Evolutionary conservation across 2,113 vertebrate species (phyloP).

Genomic region (Cyprinodon brontotheroides): DNA sequence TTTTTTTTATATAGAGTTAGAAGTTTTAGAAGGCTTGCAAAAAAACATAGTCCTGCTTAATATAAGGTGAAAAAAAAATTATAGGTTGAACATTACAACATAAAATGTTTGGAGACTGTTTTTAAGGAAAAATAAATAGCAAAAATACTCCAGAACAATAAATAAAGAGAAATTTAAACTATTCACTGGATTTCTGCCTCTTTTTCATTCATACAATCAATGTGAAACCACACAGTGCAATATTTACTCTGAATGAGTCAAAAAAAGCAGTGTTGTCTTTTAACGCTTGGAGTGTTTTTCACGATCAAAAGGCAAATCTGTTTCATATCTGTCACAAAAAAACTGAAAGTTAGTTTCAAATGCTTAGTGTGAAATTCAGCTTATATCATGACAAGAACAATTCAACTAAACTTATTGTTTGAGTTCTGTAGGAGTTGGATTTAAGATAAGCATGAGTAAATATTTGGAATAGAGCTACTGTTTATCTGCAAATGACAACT

Average conservation of each 20-base stretch:
- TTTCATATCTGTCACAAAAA: conserved; percentile 1
- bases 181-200: conserved; percentile 14
- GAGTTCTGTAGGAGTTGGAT: neutral
- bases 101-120: neutral
- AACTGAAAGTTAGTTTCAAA: conserved; percentile 5
- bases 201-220: neutral
- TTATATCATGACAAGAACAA: neutral
- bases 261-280: conserved; percentile 37
- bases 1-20: no score
- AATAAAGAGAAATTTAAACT: conserved; percentile 12
- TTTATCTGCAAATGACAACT: neutral
- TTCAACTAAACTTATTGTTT: neutral
- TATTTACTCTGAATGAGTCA: conserved; percentile 45
- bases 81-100: neutral
- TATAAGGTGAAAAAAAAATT: neutral
- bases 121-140: neutral
- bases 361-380: neutral
- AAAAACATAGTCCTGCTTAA: neutral
- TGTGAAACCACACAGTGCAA: conserved; percentile 30
- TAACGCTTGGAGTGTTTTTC: conserved; percentile 27
- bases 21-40: neutral
- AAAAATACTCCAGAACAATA: neutral
- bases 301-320: conserved; percentile 23
- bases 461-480: neutral
- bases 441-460: no score